phyloP scores from a whole-genome alignment of 2,888 invertebrate species.

The Epirrita christyi region DNA sequence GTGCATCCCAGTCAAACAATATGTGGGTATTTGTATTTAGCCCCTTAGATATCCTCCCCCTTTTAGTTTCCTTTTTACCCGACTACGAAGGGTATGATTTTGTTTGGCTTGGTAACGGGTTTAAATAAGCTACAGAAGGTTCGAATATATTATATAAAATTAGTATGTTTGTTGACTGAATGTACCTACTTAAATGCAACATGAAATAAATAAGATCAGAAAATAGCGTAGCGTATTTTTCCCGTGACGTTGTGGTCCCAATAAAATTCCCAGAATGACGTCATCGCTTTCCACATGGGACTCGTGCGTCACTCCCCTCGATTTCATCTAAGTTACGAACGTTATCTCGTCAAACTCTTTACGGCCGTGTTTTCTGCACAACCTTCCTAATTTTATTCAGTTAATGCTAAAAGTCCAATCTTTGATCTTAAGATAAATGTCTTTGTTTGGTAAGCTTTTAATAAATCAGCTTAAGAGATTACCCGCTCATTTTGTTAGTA shows the following conservation, averaged over 20 bases:
- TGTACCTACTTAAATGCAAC: conserved; percentile 8
- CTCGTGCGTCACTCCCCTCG: conserved; percentile 8
- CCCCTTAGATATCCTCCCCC: conserved; percentile 13
- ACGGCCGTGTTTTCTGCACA: conserved; percentile 4
- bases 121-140: not conserved
- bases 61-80: conserved; percentile 12
- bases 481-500: conserved; percentile 8
- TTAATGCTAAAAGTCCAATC: not conserved
- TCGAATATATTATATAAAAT: not conserved
- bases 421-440: not conserved
- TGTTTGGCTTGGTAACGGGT: conserved; percentile 11
- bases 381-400: not conserved
- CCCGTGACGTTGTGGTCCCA: conserved; percentile 11
- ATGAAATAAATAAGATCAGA: conserved; percentile 4
- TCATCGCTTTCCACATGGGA: conserved; percentile 16
- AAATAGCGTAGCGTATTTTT: conserved; percentile 6
- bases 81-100: too few relatives aligned
- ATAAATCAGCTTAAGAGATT: conserved; percentile 4
- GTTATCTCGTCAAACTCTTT: conserved; percentile 22
- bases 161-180: not conserved
- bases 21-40: conserved; percentile 27
- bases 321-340: conserved; percentile 11
- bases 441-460: not conserved
- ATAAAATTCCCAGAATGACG: conserved; percentile 22
- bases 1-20: conserved; percentile 31